phyloP scores from a whole-genome alignment of 1,140 invertebrate species.

The Leptonema lineaticorne region DNA sequence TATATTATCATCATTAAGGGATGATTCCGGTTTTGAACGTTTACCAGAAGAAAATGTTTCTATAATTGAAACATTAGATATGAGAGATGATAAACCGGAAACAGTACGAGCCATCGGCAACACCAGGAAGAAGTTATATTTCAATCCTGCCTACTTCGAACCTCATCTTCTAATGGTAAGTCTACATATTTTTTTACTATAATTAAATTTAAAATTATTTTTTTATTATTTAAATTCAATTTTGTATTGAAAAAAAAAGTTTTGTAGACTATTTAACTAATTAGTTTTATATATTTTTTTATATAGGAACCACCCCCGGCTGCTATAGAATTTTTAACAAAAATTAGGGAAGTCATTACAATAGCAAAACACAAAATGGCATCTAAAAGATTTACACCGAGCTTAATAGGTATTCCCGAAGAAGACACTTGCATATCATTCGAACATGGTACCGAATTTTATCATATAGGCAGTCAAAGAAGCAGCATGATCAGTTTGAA shows the following conservation, averaged over 20 bases:
- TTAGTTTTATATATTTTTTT: not conserved
- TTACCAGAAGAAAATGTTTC: constrained; percentile 80
- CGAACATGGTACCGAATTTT: constrained; percentile 51
- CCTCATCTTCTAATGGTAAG: constrained; percentile 77
- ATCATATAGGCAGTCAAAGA: constrained; percentile 56
- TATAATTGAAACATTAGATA: constrained; percentile 76
- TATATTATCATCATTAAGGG: constrained; percentile 45
- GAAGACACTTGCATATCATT: constrained; percentile 61
- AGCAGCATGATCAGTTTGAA: constrained; percentile 60
- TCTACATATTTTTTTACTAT: not conserved
- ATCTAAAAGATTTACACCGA: constrained; percentile 76
- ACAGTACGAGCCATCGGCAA: constrained; percentile 64
- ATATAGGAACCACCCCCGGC: constrained; percentile 78
- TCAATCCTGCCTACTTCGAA: constrained; percentile 87
- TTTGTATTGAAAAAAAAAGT: no score
- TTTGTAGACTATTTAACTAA: no score
- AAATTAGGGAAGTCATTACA: constrained; percentile 85
- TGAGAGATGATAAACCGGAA: constrained; percentile 61
- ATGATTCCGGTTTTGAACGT: constrained; percentile 65
- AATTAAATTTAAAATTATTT: no score
- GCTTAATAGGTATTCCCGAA: constrained; percentile 78
- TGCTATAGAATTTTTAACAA: constrained; percentile 80
- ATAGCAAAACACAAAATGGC: constrained; percentile 86
- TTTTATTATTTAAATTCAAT: no score
- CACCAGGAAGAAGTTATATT: constrained; percentile 76